Evolutionary conservation across 1,140 invertebrate species (phyloP), one percentile per base, ranked within the genome.

Genomic region (Philopotamus ludificatus): DNA sequence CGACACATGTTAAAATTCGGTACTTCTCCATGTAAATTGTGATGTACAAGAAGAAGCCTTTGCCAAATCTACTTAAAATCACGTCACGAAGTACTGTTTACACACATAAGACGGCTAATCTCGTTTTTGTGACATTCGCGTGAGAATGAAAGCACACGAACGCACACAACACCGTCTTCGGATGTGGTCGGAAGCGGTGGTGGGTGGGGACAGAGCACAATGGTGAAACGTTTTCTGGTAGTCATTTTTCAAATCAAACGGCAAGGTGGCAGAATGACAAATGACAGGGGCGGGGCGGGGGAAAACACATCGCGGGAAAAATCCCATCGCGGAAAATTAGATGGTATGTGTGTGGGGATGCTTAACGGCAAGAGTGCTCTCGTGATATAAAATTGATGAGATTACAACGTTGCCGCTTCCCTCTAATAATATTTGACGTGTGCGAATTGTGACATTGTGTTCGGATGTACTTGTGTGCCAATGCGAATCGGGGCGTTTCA

Each of bases 191-290:
- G 15, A 49, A 15, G 15, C 45, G 15, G 45, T 15, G 20, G 20
- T 7, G 15, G 15, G 15, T 22, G 50, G 15, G 23, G 15, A 10
- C 15, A 21, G 51, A 51, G 51, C 49, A 63, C 50, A 63, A 63
- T 63, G 60, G 44, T 49, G 45, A 49, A 22, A 34, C n/a, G 16
- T 21, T 60, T 39, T 15, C 20, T 21, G 7, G 45, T 34, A 10
- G 57, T 59, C 49, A 66, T 66, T 66, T 66, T 61, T 66, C 65
- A 66, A 66, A 61, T 60, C 65, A 66, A 66, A 66, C 58, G 58
- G 12, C 57, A 55, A 21, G 26, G 44, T 66, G 65, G 57, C 65
- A 66, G 57, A 39, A 61, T 66, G 65, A 66, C 65, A 66, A 66
- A 66, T 66, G 65, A 66, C 57, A 39, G 41, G 49, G 50, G 23